phyloP scores from a whole-genome alignment of 2,888 invertebrate species.

The Peribatodes rhomboidaria region DNA sequence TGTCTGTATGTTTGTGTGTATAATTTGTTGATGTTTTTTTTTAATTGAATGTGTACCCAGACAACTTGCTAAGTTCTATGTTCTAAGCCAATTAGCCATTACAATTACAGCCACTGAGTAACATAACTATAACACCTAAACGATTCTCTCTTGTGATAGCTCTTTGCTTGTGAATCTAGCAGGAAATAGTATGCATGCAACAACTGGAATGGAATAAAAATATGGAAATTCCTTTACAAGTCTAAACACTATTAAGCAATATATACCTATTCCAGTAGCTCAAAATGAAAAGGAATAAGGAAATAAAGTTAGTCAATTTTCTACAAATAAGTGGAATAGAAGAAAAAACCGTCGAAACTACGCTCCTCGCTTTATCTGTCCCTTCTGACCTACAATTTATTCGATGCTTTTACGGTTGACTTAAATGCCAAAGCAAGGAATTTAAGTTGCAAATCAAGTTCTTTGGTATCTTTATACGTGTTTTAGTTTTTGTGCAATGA shows the following conservation, averaged over 20 bases:
- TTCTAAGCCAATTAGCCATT: background rate
- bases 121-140: background rate
- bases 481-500: constrained; percentile 40
- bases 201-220: background rate
- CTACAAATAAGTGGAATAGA: constrained; percentile 70
- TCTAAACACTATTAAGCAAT: background rate
- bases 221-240: background rate
- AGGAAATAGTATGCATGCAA: background rate
- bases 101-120: background rate
- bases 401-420: constrained; percentile 84
- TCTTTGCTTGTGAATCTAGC: background rate
- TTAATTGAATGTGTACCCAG: too few species aligned
- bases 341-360: constrained; percentile 70
- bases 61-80: background rate
- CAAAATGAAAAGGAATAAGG: constrained; percentile 10
- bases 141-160: background rate
- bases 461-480: constrained; percentile 58
- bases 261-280: background rate
- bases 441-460: constrained; percentile 80
- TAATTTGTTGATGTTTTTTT: too few species aligned
- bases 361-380: constrained; percentile 80
- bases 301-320: constrained; percentile 24
- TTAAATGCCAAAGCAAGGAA: constrained; percentile 83
- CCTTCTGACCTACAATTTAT: constrained; percentile 86
- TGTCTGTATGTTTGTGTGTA: too few species aligned